These are phyloP conservation scores for Slavum lentiscoides DNA, from an alignment of 2,888 invertebrate species.

Conservation along the genomic window DNA sequence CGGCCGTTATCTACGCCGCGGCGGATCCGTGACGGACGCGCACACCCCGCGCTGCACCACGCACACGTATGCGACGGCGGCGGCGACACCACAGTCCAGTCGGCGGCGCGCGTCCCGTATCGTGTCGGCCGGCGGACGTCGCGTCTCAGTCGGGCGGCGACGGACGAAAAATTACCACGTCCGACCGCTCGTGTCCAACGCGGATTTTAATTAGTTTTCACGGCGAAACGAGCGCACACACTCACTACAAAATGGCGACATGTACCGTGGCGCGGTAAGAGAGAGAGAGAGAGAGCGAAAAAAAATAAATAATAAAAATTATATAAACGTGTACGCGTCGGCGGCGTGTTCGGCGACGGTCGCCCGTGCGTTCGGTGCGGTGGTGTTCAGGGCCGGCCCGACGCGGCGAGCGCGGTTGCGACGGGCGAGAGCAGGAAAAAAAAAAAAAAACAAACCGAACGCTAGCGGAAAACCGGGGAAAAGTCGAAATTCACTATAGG, in stretches of 20 bases:
- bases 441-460: constrained; percentile 50
- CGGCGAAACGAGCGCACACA: too few relatives aligned
- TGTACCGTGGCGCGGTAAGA: too few relatives aligned
- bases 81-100: constrained; percentile 44
- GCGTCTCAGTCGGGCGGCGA: not conserved
- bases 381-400: constrained; percentile 40
- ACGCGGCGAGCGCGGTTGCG: constrained; percentile 41
- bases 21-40: constrained; percentile 50
- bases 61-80: constrained; percentile 9
- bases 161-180: too few relatives aligned
- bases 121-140: constrained; percentile 37
- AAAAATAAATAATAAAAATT: too few relatives aligned
- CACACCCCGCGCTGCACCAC: constrained; percentile 48
- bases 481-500: constrained; percentile 52
- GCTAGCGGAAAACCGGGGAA: constrained; percentile 52
- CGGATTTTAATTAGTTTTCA: too few relatives aligned
- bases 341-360: constrained; percentile 9
- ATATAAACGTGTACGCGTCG: too few relatives aligned
- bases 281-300: too few relatives aligned
- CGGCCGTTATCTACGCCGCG: constrained; percentile 52
- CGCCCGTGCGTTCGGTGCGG: constrained; percentile 32
- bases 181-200: too few relatives aligned
- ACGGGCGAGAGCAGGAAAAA: constrained; percentile 28
- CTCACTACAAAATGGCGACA: constrained; percentile 48
- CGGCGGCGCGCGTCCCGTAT: constrained; percentile 49